A percentile compares a stretch with the other conserved stretches of the same genome.
phyloP scores from a whole-genome alignment of 2,797 vertebrate genomes.

The Notolepis coatsorum region DNA sequence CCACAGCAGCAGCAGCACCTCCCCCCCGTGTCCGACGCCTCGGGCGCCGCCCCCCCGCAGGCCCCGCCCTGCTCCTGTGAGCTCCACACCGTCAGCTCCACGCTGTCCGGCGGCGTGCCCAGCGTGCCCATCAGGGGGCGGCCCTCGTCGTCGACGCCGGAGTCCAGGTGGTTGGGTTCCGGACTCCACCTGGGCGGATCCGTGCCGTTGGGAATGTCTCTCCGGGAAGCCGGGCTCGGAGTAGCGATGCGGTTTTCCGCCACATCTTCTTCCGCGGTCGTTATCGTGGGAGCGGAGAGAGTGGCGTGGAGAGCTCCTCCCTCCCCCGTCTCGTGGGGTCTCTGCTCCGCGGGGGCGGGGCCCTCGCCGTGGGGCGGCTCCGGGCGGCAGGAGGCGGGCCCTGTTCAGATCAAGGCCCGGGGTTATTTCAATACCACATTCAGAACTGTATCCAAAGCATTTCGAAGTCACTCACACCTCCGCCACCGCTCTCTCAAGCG shows the following conservation, averaged over 20 bases:
- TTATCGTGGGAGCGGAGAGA: constrained; percentile 60
- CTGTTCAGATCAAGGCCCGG: constrained; percentile 56
- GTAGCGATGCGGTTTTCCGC: constrained; percentile 57
- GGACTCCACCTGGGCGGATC: constrained; percentile 62
- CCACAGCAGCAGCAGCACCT: constrained; percentile 61
- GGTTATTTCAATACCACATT: neutral
- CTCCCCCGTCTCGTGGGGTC: constrained; percentile 30
- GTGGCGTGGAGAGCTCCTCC: constrained; percentile 54
- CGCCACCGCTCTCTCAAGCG: neutral
- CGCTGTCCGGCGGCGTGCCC: constrained; percentile 57
- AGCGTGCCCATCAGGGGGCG: constrained; percentile 67
- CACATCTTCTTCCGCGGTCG: constrained; percentile 49
- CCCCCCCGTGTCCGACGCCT: constrained; percentile 25
- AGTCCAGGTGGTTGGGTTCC: constrained; percentile 63
- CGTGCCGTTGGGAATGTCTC: constrained; percentile 65
- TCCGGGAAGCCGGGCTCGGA: constrained; percentile 49
- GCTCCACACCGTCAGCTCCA: constrained; percentile 74
- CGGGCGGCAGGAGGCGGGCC: constrained; percentile 56
- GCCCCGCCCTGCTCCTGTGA: constrained; percentile 43
- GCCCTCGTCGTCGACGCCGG: constrained; percentile 56
- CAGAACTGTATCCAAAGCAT: constrained; percentile 21
- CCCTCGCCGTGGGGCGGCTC: constrained; percentile 35
- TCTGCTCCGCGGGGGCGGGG: constrained; percentile 37
- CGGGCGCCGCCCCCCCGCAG: constrained; percentile 18
- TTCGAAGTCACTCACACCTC: constrained; percentile 4